Percentiles rank a stretch among this genome's conserved stretches.
phyloP scores from a whole-genome alignment of 2,888 invertebrate genomes.

The Dendrolimus houi region DNA sequence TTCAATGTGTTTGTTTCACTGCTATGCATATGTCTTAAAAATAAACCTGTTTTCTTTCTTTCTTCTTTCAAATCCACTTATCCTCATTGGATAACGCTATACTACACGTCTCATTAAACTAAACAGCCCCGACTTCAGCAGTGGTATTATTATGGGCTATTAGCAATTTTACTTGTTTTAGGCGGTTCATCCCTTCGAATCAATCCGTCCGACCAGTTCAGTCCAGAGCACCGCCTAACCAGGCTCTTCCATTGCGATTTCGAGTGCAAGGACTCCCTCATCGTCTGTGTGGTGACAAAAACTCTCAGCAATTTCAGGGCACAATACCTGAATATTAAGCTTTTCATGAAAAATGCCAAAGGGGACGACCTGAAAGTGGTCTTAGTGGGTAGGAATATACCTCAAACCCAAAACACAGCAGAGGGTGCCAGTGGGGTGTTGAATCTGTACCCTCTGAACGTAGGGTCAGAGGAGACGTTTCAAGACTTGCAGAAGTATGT shows the following conservation, averaged over 20 bases:
- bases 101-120: no score
- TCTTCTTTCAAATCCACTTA: no score
- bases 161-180: constrained; percentile 1
- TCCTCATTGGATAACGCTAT: no score
- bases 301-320: constrained; percentile 15
- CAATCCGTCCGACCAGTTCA: constrained; percentile 37
- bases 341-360: constrained; percentile 21
- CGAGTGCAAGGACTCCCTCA: constrained; percentile 24
- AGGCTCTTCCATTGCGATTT: constrained; percentile 59
- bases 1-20: no score
- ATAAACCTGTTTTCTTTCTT: no score
- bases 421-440: constrained; percentile 6
- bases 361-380: constrained; percentile 17
- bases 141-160: no score
- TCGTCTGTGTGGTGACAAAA: constrained; percentile 58
- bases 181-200: constrained; percentile 73
- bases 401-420: constrained; percentile 2
- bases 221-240: constrained; percentile 23
- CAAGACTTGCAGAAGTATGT: constrained; percentile 39
- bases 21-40: no score
- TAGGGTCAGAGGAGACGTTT: constrained; percentile 14
- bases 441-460: constrained; percentile 22
- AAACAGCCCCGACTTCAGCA: no score
- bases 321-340: constrained; percentile 40
- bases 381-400: constrained; percentile 29